Evolutionary conservation across 92 coral and sea anemone genomes (phyloP).

Genomic region (Hydrozoanthus gracilis): DNA sequence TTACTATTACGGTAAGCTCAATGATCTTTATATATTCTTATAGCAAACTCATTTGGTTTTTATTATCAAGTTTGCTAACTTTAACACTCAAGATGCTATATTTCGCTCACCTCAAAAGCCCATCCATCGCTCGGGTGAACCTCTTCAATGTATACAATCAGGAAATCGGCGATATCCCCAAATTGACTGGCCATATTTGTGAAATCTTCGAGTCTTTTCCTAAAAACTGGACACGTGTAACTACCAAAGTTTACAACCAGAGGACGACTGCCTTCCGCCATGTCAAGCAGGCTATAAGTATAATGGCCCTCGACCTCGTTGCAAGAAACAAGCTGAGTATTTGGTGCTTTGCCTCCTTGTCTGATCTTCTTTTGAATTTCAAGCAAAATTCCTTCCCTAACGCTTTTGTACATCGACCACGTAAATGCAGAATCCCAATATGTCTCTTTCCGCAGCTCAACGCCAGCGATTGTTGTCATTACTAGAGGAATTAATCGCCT

Average conservation of each 20-base stretch:
- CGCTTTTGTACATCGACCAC: slow-evolving; percentile 62
- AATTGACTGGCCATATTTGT: slow-evolving; percentile 47
- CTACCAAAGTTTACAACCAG: slow-evolving; percentile 73
- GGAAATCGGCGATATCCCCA: slow-evolving; percentile 66
- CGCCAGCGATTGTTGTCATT: neutral
- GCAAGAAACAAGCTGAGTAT: slow-evolving; percentile 64
- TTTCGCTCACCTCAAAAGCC: slow-evolving; percentile 57
- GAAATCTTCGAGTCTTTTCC: slow-evolving; percentile 57
- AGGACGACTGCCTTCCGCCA: slow-evolving; percentile 57
- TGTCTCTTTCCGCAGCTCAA: slow-evolving; percentile 33
- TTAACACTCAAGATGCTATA: neutral
- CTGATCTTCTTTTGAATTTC: slow-evolving; percentile 58
- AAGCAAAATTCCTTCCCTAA: slow-evolving; percentile 60
- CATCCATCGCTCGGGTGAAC: slow-evolving; percentile 77
- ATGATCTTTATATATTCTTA: no score
- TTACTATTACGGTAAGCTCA: no score
- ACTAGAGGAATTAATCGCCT: slow-evolving; percentile 7
- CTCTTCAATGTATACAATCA: slow-evolving; percentile 70
- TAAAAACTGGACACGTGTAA: slow-evolving; percentile 66
- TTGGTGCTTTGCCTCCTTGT: slow-evolving; percentile 60
- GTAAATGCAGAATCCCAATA: slow-evolving; percentile 63
- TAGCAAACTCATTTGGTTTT: no score
- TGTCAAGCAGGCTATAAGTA: slow-evolving; percentile 61
- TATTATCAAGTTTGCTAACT: neutral
- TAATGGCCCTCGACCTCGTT: slow-evolving; percentile 37